Percentiles rank a stretch among this genome's conserved stretches.
These are phyloP conservation scores for Rhea pennata DNA, from an alignment of 2,113 vertebrate species.

Conservation along the genomic window DNA sequence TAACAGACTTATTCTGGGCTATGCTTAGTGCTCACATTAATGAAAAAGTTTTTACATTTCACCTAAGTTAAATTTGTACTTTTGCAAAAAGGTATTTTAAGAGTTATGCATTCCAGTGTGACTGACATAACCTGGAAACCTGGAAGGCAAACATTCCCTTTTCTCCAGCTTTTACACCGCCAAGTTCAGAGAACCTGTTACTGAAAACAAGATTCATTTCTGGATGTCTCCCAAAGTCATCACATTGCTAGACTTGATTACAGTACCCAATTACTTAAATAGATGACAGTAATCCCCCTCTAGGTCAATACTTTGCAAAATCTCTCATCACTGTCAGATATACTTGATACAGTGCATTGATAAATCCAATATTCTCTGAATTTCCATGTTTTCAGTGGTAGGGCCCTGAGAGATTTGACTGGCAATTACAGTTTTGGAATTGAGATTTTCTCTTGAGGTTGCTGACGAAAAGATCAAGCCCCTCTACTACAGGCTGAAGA, in stretches of 20 bases:
- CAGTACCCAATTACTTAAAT: slow-evolving; percentile 24
- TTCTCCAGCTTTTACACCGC: background rate
- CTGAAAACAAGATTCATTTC: background rate
- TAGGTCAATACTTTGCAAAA: background rate
- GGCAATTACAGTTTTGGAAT: background rate
- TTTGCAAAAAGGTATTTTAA: background rate
- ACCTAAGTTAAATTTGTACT: background rate
- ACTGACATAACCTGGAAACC: slow-evolving; percentile 48
- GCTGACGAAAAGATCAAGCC: background rate
- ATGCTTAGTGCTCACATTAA: background rate
- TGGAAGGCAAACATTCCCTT: background rate
- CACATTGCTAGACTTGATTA: background rate
- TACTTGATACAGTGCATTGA: background rate
- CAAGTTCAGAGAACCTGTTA: background rate
- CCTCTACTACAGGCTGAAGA: background rate
- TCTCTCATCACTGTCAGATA: background rate
- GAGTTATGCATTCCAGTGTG: slow-evolving; percentile 10
- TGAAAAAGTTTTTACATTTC: background rate
- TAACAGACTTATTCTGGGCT: background rate
- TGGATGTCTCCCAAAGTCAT: background rate
- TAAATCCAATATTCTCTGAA: background rate
- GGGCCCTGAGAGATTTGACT: background rate
- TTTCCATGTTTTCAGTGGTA: background rate
- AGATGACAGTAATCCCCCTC: background rate
- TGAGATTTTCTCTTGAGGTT: background rate